Conservation (phyloP, 2,113 vertebrate genomes). For the Merops nubicus region DNA sequence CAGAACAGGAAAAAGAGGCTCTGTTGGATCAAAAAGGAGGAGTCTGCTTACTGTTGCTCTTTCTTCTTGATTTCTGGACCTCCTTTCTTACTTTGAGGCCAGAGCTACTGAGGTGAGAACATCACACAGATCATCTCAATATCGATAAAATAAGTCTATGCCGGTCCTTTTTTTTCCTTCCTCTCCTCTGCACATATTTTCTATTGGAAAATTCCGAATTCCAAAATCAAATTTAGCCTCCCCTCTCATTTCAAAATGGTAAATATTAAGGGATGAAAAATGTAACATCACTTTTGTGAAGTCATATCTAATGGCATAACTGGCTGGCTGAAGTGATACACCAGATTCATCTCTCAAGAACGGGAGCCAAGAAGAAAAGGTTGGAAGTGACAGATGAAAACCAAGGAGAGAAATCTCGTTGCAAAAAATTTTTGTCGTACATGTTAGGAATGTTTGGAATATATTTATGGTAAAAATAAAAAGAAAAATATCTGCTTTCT, state of each 20-base stretch:
- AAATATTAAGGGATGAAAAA: background rate
- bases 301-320: background rate
- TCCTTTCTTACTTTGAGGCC: background rate
- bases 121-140: background rate
- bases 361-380: background rate
- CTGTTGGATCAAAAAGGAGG: background rate
- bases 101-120: background rate
- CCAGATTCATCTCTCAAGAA: background rate
- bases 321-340: background rate
- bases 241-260: background rate
- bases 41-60: background rate
- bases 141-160: background rate
- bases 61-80: background rate
- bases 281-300: background rate
- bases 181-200: background rate
- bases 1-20: background rate
- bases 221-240: background rate
- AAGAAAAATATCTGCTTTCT: background rate
- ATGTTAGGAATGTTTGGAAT: background rate
- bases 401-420: background rate
- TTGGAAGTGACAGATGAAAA: background rate
- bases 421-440: background rate
- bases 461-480: background rate
- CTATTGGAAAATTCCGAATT: background rate
- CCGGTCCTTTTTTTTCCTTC: background rate